Evolutionary conservation across 2,113 vertebrate genomes (phyloP), one percentile per base, ranked within the genome.

Genomic region (Dolichotis patagonum): DNA sequence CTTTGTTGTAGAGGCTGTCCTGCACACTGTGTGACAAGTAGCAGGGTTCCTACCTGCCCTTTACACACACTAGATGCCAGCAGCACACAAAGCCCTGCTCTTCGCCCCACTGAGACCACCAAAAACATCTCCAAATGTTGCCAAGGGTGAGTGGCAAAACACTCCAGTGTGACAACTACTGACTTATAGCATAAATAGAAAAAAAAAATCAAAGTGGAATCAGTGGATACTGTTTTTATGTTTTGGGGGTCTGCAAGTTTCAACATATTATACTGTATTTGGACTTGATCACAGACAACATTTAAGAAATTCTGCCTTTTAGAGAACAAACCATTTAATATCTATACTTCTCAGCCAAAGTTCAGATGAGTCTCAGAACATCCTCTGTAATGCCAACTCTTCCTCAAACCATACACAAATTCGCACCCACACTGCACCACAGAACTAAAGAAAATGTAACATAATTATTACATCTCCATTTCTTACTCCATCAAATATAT

Each of bases 311-410:
- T 90, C 88, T 95, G 54, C 30, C 30, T 90, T 94, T 85, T 58
- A 93, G 49, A 92, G 95, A 94, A 85, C 71, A 96, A 95, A 85
- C 32, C 58, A 85, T 84, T 87, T 97, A 90, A 41, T 77, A 94
- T 84, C 78, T 91, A 78, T 49, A 86, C 65, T 96, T 94, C 16
- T 96, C 91, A 94, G 67, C 19, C 62, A 93, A 96, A 97, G 75
- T 96, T 97, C 63, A 96, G 65, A 85, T 84, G 58, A 95, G 78
- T 97, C 92, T 69, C 92, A 88, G 94, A 94, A 97, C 95, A 95
- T 35, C 86, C 54, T 94, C 26, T 94, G 82, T 63, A 71, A 65
- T 96, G 88, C 83, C 94, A 97, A 80, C 65, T 93, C 35, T 77
- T 62, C 75, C 83, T 95, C 81, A 88, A 94, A 88, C 28, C 32